Conservation (phyloP, 2,888 invertebrate genomes). For the Entomobrya multifasciata region DNA sequence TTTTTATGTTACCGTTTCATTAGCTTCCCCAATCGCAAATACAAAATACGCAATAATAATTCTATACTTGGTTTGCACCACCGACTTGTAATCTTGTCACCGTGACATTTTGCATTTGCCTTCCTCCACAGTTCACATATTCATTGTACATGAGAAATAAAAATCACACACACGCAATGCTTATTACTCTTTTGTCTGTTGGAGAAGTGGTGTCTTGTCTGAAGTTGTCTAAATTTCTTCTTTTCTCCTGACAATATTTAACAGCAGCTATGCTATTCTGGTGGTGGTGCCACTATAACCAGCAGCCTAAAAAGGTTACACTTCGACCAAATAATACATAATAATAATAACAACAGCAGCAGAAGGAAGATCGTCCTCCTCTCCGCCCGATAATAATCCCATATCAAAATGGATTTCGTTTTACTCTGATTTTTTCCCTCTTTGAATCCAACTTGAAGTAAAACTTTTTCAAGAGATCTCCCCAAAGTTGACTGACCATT, state of each 20-base stretch:
- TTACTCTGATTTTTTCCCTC: conserved; percentile 33
- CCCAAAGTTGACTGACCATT: conserved; percentile 67
- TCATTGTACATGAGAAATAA: too few species aligned
- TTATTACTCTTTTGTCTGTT: neutral
- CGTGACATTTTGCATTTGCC: conserved; percentile 56
- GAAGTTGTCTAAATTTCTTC: neutral
- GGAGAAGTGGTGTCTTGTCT: neutral
- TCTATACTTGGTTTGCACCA: neutral
- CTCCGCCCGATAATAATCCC: conserved; percentile 31
- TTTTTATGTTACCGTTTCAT: neutral
- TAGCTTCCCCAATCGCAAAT: conserved; percentile 2
- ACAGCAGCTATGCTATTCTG: neutral
- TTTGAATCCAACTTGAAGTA: too few species aligned
- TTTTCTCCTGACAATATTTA: neutral
- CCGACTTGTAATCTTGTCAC: conserved; percentile 58
- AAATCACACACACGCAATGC: conserved; percentile 42
- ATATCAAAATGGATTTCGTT: conserved; percentile 51
- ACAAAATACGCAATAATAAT: conserved; percentile 1
- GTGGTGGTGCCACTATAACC: conserved; percentile 27
- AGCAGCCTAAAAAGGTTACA: conserved; percentile 51
- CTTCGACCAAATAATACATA: conserved; percentile 48
- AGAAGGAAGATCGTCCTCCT: neutral
- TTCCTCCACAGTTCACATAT: neutral
- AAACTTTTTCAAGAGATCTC: too few species aligned
- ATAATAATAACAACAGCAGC: conserved; percentile 6